These are phyloP conservation scores for Teleopsis dalmanni DNA, from an alignment of 1,140 invertebrate genomes.

Conservation along the genomic window DNA sequence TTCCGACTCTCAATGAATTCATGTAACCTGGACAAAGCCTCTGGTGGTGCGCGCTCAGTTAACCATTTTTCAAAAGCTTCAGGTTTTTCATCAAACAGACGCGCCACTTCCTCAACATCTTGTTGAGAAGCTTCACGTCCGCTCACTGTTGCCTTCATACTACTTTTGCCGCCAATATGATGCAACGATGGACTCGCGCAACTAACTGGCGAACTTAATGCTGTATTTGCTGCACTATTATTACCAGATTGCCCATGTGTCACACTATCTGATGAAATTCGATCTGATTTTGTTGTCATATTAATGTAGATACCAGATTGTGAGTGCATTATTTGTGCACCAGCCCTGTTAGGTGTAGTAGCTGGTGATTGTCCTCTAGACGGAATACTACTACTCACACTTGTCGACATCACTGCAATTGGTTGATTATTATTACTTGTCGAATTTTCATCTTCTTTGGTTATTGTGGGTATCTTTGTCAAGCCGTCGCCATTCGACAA, in stretches of 20 bases:
- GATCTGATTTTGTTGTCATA: constrained; percentile 1
- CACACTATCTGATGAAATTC: neutral
- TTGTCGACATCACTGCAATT: neutral
- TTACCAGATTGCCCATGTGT: neutral
- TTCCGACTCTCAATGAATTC: constrained; percentile 44
- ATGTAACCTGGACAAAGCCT: constrained; percentile 52
- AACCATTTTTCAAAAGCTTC: constrained; percentile 62
- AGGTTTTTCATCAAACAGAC: constrained; percentile 48
- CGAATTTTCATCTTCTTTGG: constrained; percentile 17
- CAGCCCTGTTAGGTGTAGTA: neutral
- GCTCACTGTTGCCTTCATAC: neutral
- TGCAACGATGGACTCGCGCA: constrained; percentile 14
- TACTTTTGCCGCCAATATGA: neutral
- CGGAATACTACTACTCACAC: neutral
- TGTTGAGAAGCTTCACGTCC: constrained; percentile 21
- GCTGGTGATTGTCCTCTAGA: neutral
- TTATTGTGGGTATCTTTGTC: constrained; percentile 7
- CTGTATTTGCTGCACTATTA: constrained; percentile 4
- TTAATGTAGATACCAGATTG: neutral
- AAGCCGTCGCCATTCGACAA: constrained; percentile 2
- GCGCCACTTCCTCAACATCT: constrained; percentile 40
- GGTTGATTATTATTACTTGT: neutral
- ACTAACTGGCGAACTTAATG: constrained; percentile 1
- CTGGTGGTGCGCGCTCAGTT: constrained; percentile 59
- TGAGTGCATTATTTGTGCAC: neutral